Evolutionary conservation across 2,113 vertebrate species (phyloP).

Genomic region (Hirundichthys speculiger): DNA sequence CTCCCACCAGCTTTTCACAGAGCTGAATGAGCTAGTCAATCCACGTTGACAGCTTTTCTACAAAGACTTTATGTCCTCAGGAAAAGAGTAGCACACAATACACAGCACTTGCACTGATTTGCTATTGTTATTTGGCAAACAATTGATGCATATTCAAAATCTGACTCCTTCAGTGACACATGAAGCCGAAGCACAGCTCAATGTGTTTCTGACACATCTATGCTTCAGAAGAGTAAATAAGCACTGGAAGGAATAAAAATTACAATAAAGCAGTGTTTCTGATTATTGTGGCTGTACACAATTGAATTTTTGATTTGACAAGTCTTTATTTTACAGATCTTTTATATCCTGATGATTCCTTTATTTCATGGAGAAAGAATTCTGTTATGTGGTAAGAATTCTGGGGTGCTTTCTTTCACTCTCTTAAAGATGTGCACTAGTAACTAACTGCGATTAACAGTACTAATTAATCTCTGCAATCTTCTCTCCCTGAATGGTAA

Average conservation of each 20-base stretch:
- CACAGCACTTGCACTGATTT: conserved; percentile 24
- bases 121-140: conserved; percentile 6
- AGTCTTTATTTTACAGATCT: conserved; percentile 10
- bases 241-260: too few species aligned
- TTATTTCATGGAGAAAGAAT: conserved; percentile 1
- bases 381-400: neutral
- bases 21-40: conserved; percentile 24
- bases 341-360: neutral
- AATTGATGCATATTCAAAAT: conserved; percentile 5
- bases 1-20: conserved; percentile 28
- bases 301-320: neutral
- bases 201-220: neutral
- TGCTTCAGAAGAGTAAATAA: too few species aligned
- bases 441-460: too few species aligned
- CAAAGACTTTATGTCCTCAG: conserved; percentile 27
- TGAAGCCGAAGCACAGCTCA: neutral
- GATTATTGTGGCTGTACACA: too few species aligned
- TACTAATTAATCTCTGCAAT: too few species aligned
- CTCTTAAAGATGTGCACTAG: too few species aligned
- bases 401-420: neutral
- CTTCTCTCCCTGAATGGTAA: too few species aligned
- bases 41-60: conserved; percentile 27
- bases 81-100: conserved; percentile 20
- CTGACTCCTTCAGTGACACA: neutral
- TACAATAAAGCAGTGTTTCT: too few species aligned